A percentile compares a stretch with the other conserved stretches of the same genome.
These are phyloP conservation scores for Hypanus sabinus DNA, from an alignment of 2,113 vertebrate species.

Conservation along the genomic window DNA sequence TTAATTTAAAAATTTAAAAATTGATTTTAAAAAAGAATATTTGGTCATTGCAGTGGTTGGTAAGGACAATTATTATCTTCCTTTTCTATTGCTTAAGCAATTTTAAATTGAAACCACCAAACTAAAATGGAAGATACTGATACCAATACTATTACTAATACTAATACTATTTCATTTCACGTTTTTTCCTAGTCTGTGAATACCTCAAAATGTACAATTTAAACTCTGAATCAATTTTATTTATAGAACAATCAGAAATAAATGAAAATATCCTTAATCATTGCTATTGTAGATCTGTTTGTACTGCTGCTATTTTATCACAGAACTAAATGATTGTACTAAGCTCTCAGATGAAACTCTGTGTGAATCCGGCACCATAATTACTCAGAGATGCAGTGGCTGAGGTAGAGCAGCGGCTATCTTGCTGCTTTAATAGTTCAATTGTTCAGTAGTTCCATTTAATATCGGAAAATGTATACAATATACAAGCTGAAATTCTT, in stretches of 20 bases:
- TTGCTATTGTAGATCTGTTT: background rate
- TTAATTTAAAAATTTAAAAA: background rate
- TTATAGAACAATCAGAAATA: background rate
- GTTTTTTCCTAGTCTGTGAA: too few relatives aligned
- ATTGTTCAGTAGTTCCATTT: too few relatives aligned
- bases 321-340: background rate
- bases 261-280: background rate
- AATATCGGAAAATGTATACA: too few relatives aligned
- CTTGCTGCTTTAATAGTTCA: too few relatives aligned
- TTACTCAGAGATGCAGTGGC: background rate
- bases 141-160: background rate
- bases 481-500: too few relatives aligned
- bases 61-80: background rate
- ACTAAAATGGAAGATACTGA: background rate
- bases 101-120: background rate
- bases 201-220: background rate
- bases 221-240: background rate
- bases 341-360: background rate
- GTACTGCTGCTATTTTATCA: background rate
- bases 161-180: background rate
- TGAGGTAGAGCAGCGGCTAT: background rate
- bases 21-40: background rate
- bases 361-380: background rate
- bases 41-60: background rate
- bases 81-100: background rate